Conservation (phyloP, 2,888 invertebrate species). For the Caenorhabditis angaria region DNA sequence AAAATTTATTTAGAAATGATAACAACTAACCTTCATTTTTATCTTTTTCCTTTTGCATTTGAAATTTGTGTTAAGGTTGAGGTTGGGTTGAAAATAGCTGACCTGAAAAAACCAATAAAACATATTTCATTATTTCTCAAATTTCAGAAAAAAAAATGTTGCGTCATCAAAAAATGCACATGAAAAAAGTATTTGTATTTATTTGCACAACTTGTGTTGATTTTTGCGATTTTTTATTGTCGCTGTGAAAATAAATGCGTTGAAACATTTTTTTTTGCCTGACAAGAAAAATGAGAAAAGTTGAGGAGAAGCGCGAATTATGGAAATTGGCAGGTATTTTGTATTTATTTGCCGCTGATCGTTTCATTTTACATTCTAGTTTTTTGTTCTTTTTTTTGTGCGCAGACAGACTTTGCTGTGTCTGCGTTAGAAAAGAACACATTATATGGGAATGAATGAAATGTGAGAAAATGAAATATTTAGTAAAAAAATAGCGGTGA, state of each 20-base stretch:
- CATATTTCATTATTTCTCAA: too few relatives aligned
- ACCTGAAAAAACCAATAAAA: neutral
- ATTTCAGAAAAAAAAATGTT: neutral
- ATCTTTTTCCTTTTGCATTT: neutral
- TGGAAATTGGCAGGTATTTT: neutral
- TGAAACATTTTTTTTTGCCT: conserved; percentile 4
- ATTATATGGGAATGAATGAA: too few relatives aligned
- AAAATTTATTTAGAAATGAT: neutral
- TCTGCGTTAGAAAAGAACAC: neutral
- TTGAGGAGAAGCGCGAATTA: neutral
- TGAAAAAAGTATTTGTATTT: neutral
- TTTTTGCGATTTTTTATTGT: neutral
- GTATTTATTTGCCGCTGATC: neutral
- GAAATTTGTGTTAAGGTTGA: neutral
- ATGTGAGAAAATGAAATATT: too few relatives aligned
- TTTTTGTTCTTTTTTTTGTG: neutral
- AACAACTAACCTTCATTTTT: conserved; percentile 1
- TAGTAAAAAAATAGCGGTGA: too few relatives aligned
- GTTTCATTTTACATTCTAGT: neutral
- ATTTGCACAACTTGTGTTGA: conserved; percentile 4
- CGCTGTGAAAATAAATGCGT: too few relatives aligned
- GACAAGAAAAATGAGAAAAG: too few relatives aligned
- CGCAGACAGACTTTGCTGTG: too few relatives aligned
- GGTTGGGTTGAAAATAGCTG: too few relatives aligned
- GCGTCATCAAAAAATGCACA: neutral